phyloP scores from a whole-genome alignment of 23 tunicate species.

The Botrylloides violaceus region DNA sequence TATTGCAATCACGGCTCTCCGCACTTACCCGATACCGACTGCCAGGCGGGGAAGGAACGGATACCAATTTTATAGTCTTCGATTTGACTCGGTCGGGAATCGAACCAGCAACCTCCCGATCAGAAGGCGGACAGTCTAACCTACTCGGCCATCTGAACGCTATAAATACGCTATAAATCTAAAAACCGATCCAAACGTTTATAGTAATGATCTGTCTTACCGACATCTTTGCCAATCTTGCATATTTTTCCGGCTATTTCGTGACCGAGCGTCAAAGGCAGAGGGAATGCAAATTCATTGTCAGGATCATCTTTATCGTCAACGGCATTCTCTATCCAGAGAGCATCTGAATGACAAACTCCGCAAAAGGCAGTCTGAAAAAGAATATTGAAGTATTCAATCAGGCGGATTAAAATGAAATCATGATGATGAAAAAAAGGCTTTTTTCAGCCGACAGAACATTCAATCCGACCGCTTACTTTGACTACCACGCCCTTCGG shows the following conservation, averaged over 20 bases:
- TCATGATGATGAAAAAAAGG: neutral
- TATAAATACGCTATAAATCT: too few species aligned
- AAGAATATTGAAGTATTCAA: too few species aligned
- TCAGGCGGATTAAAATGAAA: neutral
- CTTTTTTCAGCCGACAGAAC: neutral
- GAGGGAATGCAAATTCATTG: neutral
- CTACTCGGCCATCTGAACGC: too few species aligned
- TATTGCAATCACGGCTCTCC: too few species aligned
- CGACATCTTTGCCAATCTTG: constrained; percentile 20
- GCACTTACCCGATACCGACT: too few species aligned
- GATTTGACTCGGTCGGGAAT: too few species aligned
- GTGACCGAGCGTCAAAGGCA: constrained; percentile 35
- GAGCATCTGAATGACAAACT: constrained; percentile 46
- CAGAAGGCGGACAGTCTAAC: too few species aligned
- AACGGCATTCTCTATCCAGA: constrained; percentile 10
- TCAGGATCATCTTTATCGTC: constrained; percentile 22
- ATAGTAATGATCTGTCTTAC: neutral
- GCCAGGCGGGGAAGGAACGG: too few species aligned
- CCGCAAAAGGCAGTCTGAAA: constrained; percentile 43
- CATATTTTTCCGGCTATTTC: constrained; percentile 35
- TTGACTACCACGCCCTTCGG: constrained; percentile 21
- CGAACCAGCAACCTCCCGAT: too few species aligned
- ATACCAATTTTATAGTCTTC: too few species aligned
- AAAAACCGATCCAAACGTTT: too few species aligned
- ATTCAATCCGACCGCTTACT: too few species aligned